Evolutionary conservation across 2,113 vertebrate genomes (phyloP).

Genomic region (Trachemys scripta): DNA sequence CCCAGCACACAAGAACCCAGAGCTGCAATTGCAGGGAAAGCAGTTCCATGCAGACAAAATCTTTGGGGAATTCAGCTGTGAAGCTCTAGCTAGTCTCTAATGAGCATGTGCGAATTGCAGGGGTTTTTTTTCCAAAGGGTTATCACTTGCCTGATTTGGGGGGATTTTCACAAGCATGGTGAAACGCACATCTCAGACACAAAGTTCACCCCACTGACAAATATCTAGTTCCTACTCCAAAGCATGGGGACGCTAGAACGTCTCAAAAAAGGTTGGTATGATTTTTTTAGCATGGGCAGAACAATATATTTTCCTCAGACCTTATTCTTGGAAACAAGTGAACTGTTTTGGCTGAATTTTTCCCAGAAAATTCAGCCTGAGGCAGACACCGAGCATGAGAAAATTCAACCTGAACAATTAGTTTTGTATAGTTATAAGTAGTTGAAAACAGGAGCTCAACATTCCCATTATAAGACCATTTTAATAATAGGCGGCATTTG

Average conservation of each 20-base stretch:
- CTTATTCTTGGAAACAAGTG: not conserved
- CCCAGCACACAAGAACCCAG: not conserved
- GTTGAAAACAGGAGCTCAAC: not conserved
- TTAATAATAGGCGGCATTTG: not conserved
- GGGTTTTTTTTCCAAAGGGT: not conserved
- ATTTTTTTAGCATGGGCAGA: not conserved
- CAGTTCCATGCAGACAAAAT: not conserved
- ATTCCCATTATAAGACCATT: not conserved
- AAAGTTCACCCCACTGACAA: not conserved
- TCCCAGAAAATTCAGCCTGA: not conserved
- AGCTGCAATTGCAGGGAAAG: not conserved
- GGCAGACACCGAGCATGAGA: not conserved
- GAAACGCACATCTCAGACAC: not conserved
- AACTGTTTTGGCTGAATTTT: not conserved
- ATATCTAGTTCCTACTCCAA: not conserved
- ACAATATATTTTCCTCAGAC: not conserved
- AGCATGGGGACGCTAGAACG: not conserved
- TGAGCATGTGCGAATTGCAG: not conserved
- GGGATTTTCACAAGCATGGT: not conserved
- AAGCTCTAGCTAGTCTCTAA: not conserved
- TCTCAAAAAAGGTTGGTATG: not conserved
- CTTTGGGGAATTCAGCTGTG: not conserved
- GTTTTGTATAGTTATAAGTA: not conserved
- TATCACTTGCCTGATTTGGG: not conserved
- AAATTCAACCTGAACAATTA: not conserved